Conservation (phyloP, 2,797 vertebrate species). For the Melanotaenia pygmaea region DNA sequence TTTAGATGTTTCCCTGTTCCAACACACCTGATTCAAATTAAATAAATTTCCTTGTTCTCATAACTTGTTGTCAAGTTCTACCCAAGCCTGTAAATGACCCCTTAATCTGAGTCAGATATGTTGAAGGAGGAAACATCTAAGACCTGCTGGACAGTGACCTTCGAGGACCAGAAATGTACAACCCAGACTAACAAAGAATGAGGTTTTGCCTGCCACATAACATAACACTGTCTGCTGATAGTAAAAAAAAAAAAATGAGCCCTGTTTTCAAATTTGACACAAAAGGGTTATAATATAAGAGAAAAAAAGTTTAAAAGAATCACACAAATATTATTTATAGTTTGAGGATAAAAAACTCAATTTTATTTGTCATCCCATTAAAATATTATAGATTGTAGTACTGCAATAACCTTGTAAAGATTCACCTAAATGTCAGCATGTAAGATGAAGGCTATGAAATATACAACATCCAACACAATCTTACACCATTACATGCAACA, state of each 20-base stretch:
- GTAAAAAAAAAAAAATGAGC: not conserved
- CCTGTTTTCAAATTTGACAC: conserved; percentile 4
- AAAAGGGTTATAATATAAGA: not conserved
- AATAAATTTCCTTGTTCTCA: no score
- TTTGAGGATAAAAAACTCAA: conserved; percentile 23
- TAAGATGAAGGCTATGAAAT: conserved; percentile 18
- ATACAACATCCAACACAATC: conserved; percentile 20
- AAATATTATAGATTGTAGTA: conserved; percentile 17
- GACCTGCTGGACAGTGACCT: not conserved
- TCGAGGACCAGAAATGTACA: not conserved
- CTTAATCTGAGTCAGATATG: no score
- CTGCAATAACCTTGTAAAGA: not conserved
- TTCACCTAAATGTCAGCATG: conserved; percentile 9
- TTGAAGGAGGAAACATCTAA: no score
- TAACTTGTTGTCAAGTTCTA: no score
- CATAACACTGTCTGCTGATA: not conserved
- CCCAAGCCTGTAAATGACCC: no score
- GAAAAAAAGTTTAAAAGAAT: conserved; percentile 36
- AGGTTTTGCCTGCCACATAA: conserved; percentile 11
- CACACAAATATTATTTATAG: conserved; percentile 28
- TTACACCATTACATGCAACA: conserved; percentile 21
- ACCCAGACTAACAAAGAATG: not conserved
- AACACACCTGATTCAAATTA: no score
- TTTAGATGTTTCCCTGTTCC: not conserved
- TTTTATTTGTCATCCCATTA: conserved; percentile 40